These are phyloP conservation scores for Aphidoletes aphidimyza DNA, from an alignment of 2,888 invertebrate genomes.

Conservation along the genomic window DNA sequence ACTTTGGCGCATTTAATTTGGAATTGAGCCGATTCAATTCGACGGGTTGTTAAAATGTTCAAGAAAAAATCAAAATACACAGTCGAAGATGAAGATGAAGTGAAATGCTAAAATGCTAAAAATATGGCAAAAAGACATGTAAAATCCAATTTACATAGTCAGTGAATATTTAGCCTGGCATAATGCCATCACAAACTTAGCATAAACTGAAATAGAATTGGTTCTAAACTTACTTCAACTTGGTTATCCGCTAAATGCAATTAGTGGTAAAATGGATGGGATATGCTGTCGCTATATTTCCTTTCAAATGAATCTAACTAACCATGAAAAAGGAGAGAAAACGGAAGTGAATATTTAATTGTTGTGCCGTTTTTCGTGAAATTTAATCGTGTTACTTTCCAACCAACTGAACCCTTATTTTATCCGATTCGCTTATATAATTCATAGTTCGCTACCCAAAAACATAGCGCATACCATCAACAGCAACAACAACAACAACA, in stretches of 20 bases:
- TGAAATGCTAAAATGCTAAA: neutral
- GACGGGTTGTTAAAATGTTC: too few species aligned
- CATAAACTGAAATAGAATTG: constrained; percentile 17
- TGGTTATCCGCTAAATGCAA: constrained; percentile 30
- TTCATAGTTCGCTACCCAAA: too few species aligned
- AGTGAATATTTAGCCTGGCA: neutral
- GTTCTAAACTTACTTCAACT: neutral
- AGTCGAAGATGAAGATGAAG: neutral
- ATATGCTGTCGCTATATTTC: neutral
- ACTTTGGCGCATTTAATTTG: constrained; percentile 22
- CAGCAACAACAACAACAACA: neutral
- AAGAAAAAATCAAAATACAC: neutral
- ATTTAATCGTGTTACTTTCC: neutral
- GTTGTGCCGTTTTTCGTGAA: neutral
- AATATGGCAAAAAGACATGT: constrained; percentile 7
- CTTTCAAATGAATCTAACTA: neutral
- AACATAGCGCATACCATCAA: too few species aligned
- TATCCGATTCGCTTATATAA: too few species aligned
- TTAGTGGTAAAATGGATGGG: neutral
- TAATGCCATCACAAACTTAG: neutral
- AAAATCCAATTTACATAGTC: constrained; percentile 43
- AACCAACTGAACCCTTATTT: too few species aligned
- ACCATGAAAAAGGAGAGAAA: constrained; percentile 20
- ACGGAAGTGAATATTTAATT: constrained; percentile 36
- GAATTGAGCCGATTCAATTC: neutral